Evolutionary conservation across 2,797 vertebrate species (phyloP).

Genomic region (Percopsis omiscomaycus): DNA sequence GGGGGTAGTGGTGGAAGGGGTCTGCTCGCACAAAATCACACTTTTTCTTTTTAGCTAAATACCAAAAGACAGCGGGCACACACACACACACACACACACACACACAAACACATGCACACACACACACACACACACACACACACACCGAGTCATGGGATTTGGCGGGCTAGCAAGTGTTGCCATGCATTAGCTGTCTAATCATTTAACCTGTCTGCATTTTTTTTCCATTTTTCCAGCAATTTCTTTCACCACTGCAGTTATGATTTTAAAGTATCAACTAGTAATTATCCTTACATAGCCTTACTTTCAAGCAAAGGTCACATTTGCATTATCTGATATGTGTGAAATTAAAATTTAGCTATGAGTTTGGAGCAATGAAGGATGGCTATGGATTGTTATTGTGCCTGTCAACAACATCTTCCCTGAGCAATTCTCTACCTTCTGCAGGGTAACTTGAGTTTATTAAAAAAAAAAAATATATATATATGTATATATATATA

Average conservation of each 20-base stretch:
- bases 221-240: not conserved
- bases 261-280: not conserved
- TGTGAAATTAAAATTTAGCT: slow-evolving; percentile 30
- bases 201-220: not conserved
- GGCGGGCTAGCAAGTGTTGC: not conserved
- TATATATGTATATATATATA: too few species aligned
- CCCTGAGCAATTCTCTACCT: slow-evolving; percentile 43
- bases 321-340: slow-evolving; percentile 29
- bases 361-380: slow-evolving; percentile 53
- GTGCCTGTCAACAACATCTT: slow-evolving; percentile 63
- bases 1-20: too few species aligned
- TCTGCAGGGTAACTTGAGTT: slow-evolving; percentile 31
- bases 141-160: not conserved
- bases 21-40: slow-evolving; percentile 61
- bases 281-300: not conserved
- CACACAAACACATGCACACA: slow-evolving; percentile 16
- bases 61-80: slow-evolving; percentile 55
- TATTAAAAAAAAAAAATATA: too few species aligned
- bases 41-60: slow-evolving; percentile 58
- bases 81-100: slow-evolving; percentile 25
- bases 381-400: slow-evolving; percentile 50
- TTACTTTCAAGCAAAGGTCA: slow-evolving; percentile 1
- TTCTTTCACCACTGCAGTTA: not conserved
- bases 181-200: slow-evolving; percentile 14
- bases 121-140: not conserved